Evolutionary conservation across 2,888 invertebrate species (phyloP).

Genomic region (Trichopria drosophilae): DNA sequence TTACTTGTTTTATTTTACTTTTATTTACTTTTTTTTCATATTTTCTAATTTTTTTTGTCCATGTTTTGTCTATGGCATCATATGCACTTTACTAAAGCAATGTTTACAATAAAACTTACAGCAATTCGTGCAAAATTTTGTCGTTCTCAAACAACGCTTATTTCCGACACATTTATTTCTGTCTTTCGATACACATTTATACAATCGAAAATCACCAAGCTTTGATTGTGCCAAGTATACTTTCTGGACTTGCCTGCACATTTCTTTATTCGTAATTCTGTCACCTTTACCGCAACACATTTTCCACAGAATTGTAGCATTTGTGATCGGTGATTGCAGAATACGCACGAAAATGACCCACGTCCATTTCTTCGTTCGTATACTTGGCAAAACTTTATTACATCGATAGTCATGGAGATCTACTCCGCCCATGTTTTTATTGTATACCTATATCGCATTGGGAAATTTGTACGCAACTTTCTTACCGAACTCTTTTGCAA

Average conservation of each 20-base stretch:
- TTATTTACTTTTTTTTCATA: too few relatives aligned
- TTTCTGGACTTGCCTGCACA: too few relatives aligned
- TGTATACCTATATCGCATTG: constrained; percentile 1
- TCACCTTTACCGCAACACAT: too few relatives aligned
- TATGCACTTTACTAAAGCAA: too few relatives aligned
- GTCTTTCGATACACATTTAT: too few relatives aligned
- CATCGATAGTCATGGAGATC: constrained; percentile 9
- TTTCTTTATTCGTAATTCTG: constrained; percentile 3
- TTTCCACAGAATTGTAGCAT: constrained; percentile 2
- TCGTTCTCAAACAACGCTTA: too few relatives aligned
- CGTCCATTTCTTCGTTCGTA: not conserved
- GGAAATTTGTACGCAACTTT: not conserved
- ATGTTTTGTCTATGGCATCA: too few relatives aligned
- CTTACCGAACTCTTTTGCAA: constrained; percentile 3
- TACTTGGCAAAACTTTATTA: constrained; percentile 3
- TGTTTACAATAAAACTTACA: too few relatives aligned
- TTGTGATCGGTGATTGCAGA: not conserved
- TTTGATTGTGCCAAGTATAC: constrained; percentile 1
- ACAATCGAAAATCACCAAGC: not conserved
- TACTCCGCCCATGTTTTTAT: not conserved
- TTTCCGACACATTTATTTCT: too few relatives aligned
- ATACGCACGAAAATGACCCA: constrained; percentile 4
- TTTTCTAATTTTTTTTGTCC: too few relatives aligned
- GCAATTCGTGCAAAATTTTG: too few relatives aligned
- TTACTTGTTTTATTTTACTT: too few relatives aligned